A percentile compares a stretch with the other conserved stretches of the same genome.
These are phyloP conservation scores for Channa maculata DNA, from an alignment of 2,113 vertebrate genomes.

Conservation along the genomic window DNA sequence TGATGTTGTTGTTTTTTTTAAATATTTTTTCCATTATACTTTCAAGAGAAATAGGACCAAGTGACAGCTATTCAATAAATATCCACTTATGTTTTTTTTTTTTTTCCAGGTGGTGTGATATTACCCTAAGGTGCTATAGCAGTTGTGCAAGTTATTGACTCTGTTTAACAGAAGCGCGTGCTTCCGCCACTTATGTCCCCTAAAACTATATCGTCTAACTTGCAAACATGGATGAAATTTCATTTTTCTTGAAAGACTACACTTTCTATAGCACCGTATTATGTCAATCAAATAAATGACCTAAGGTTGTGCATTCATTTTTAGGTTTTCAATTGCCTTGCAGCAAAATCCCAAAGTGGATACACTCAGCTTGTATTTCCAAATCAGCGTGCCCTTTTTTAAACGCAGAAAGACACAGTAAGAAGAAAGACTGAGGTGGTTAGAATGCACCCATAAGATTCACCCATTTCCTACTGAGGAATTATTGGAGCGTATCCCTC, in stretches of 20 bases:
- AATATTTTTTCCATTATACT: slow-evolving; percentile 48
- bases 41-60: slow-evolving; percentile 54
- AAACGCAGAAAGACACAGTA: slow-evolving; percentile 44
- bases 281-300: slow-evolving; percentile 73
- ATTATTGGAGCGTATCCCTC: slow-evolving; percentile 75
- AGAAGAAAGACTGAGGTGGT: slow-evolving; percentile 62
- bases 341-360: slow-evolving; percentile 53
- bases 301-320: slow-evolving; percentile 51
- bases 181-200: slow-evolving; percentile 52
- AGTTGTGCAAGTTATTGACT: slow-evolving; percentile 76
- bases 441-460: slow-evolving; percentile 58
- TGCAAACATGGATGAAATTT: slow-evolving; percentile 74
- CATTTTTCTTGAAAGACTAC: slow-evolving; percentile 76
- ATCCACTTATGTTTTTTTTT: slow-evolving; percentile 73
- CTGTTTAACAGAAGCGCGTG: slow-evolving; percentile 71
- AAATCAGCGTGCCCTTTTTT: slow-evolving; percentile 59
- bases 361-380: slow-evolving; percentile 49
- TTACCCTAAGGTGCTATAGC: slow-evolving; percentile 66
- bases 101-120: slow-evolving; percentile 72
- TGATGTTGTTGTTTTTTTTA: slow-evolving; percentile 28
- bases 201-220: slow-evolving; percentile 61
- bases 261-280: slow-evolving; percentile 38
- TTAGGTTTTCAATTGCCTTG: slow-evolving; percentile 48
- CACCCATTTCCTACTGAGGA: slow-evolving; percentile 59
- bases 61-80: slow-evolving; percentile 75